Base-by-base conservation (phyloP, 2,888 invertebrate species). In the Agrenia bidenticulata region DNA sequence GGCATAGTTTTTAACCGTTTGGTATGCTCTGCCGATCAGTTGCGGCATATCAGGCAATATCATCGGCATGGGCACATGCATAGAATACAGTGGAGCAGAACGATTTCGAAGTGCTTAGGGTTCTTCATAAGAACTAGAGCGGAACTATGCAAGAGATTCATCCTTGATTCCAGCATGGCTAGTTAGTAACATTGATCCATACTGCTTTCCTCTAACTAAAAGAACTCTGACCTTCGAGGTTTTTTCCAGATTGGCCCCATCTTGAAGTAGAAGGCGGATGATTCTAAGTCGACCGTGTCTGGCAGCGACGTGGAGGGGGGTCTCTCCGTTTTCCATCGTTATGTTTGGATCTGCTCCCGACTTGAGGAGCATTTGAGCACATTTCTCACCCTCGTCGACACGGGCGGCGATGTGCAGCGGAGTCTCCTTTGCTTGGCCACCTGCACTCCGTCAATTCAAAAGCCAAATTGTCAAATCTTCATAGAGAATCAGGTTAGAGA, bases 331-430 rank as follows among this genome's bases (percentile, higher is more conserved):
- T 80, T 94, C 93, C 66, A 95, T 96, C 2, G 89, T 88, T 69
- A 96, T 87, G 82, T 99, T 98, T 0, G 97, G 94, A 66, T 94
- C 92, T 9, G 98, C 98, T 0, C 99, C 99, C 2, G 96, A 96
- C 81, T 99, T 99, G 41, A 99, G 83, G 70, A 99, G 83, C 96
- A 99, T 97, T 75, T 97, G 85, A 2, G 96, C 97, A 81, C 98
- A 98, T 77, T 89, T 87, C 78, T 93, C 91, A 2, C 92, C 93
- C 77, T 92, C 95, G 77, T 88, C 88, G 65, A 94, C 92, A 72
- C 95, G 84, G 0, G 96, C 93, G n/a, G 96, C 96, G 69, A 99
- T 94, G 79, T 99, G 99, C 39, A 99, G 83, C 0, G 99, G 94
- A 0, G 99, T 98, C 81, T 99, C 98, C 51, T 89, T 87, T 69